Evolutionary conservation across 2,797 vertebrate species (phyloP).

Genomic region (Gallinago solitaria): DNA sequence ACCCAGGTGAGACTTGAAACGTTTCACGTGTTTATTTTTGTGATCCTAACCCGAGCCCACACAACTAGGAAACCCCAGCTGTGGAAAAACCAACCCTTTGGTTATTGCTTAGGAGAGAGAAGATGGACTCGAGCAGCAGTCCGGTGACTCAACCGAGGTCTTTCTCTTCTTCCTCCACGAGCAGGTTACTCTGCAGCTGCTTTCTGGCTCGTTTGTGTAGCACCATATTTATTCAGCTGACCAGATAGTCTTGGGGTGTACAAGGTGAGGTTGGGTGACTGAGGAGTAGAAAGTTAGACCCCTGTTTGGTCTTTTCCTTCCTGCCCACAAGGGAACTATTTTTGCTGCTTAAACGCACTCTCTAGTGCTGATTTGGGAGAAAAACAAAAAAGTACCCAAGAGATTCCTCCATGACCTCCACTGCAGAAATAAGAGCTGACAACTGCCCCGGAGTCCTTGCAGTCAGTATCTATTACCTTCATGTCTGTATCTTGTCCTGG

Average conservation of each 20-base stretch:
- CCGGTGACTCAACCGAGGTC: background rate
- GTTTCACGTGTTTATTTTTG: background rate
- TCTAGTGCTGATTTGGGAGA: background rate
- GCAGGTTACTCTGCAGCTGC: background rate
- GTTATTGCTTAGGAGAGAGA: background rate
- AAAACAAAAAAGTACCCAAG: background rate
- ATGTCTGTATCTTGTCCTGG: conserved; percentile 36
- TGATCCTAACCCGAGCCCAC: background rate
- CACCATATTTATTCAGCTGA: background rate
- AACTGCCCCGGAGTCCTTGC: background rate
- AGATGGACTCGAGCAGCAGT: background rate
- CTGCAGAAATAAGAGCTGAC: conserved; percentile 12
- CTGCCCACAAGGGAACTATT: background rate
- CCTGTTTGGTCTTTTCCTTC: background rate
- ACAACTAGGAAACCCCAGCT: background rate
- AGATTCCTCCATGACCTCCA: background rate
- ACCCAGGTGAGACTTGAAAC: background rate
- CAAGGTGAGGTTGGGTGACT: background rate
- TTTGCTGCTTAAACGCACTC: background rate
- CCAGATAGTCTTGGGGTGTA: background rate
- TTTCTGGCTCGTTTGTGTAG: background rate
- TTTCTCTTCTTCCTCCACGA: background rate
- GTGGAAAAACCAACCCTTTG: background rate
- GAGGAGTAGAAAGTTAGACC: background rate
- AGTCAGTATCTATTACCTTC: background rate